A percentile compares a stretch with the other conserved stretches of the same genome.
Evolutionary conservation across 2,113 vertebrate genomes (phyloP).

Genomic region (Lamprologus ornatipinnis): DNA sequence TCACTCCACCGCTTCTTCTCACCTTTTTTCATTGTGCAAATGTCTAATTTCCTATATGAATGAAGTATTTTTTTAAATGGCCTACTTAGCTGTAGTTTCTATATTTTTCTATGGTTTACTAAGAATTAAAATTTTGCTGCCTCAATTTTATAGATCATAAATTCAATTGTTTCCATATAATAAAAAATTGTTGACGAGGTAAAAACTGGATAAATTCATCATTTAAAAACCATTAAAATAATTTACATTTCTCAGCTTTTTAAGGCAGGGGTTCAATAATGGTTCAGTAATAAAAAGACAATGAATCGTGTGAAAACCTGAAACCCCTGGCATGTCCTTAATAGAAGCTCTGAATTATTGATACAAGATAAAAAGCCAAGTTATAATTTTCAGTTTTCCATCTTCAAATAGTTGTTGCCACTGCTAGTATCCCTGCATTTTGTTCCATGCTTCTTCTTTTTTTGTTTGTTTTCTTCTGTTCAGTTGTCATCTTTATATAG

Average conservation of each 20-base stretch:
- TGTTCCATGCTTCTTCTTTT: neutral
- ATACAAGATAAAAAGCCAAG: neutral
- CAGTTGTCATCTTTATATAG: neutral
- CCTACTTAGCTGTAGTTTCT: neutral
- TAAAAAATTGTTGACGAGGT: rapidly evolving
- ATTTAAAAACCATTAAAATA: neutral
- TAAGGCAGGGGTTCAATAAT: neutral
- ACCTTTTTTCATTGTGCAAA: neutral
- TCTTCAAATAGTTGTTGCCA: neutral
- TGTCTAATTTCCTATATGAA: neutral
- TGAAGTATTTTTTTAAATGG: neutral
- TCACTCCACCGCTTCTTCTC: neutral
- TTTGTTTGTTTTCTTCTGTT: neutral
- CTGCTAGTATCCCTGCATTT: neutral
- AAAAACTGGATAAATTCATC: neutral
- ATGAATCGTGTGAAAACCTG: neutral
- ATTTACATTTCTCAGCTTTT: neutral
- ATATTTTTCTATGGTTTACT: neutral
- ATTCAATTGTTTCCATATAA: neutral
- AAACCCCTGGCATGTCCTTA: neutral
- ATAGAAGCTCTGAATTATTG: neutral
- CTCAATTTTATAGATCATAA: neutral
- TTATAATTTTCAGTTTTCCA: neutral
- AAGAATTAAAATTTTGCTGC: neutral
- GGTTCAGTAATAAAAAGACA: neutral